Conservation (phyloP, 2,113 vertebrate species). For the Etia nguti region DNA sequence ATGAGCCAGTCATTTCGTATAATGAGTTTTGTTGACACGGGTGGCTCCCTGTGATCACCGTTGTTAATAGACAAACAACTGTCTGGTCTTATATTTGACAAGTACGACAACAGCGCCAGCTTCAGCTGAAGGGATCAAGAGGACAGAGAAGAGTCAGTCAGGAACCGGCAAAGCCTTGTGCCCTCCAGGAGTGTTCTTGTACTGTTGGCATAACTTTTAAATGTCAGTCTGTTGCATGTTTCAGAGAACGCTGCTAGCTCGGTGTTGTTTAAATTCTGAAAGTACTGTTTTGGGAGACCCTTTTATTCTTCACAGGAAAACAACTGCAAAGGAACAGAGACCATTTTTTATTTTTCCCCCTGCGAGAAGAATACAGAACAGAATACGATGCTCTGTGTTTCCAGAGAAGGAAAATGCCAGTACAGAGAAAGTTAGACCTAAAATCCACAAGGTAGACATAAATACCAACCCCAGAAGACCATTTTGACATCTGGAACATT, state of each 20-base stretch:
- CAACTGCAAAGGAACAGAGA: not conserved
- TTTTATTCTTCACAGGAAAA: not conserved
- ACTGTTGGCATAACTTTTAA: not conserved
- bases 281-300: not conserved
- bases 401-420: not conserved
- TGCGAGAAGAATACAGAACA: not conserved
- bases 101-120: not conserved
- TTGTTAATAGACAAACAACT: conserved; percentile 36
- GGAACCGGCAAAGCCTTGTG: not conserved
- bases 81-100: not conserved
- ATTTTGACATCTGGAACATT: not conserved
- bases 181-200: not conserved
- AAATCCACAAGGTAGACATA: rapidly evolving
- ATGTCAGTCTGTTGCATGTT: not conserved
- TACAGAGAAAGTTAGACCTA: not conserved
- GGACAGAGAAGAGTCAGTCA: not conserved
- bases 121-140: not conserved
- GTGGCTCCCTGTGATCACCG: conserved; percentile 19
- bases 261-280: not conserved
- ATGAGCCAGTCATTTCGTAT: conserved; percentile 23
- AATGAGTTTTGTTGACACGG: conserved; percentile 54
- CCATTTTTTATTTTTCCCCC: not conserved
- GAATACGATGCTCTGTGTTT: not conserved
- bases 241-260: not conserved
- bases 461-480: not conserved